Base-by-base conservation (phyloP, 1,140 invertebrate species). In the Philaenus spumarius region DNA sequence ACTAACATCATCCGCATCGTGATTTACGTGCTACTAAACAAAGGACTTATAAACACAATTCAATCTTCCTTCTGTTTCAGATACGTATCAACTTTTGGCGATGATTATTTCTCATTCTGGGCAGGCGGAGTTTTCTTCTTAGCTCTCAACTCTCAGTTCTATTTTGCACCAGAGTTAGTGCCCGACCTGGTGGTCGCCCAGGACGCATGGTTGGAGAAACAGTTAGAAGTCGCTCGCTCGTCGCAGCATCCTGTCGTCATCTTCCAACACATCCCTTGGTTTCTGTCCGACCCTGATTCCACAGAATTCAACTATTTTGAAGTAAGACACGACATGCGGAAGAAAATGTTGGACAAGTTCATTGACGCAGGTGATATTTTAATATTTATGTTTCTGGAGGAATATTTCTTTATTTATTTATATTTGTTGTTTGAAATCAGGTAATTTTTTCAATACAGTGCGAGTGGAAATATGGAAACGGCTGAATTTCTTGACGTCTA, bases 201-300 rank as follows among this genome's bases (percentile, higher is more conserved):
- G 54, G 71, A 77, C 12, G 23, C 62, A 5, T 78, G 77, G 77
- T 51, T 78, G 22, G 66, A 75, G 14, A 39, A 66, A 19, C 66
- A 73, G 56, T 58, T 79, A 19, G 60, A 40, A 6, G 47, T 58
- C 15, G 50, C 50, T 39, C 12, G 15, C 35, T 2, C 11, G 7
- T 39, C 23, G 12, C 2, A 15, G 9, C 11, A 20, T 4, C 50
- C 50, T n/a, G 37, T 9, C 14, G 69, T 81, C 30, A 60, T 80
- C 5, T 80, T 81, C 61, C 78, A 82, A 64, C 80, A 82, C 64
- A 78, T 82, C 56, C 77, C 80, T 7, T 77, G 72, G 68, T 81
- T 82, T 68, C 7, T 80, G 1, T 45, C 67, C 7, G 37, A 65
- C 26, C 58, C 68, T 1, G 72, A 79, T 40, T 77, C 78, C 5